phyloP scores from a whole-genome alignment of 2,113 vertebrate genomes.

The Onychorhynchus coronatus region DNA sequence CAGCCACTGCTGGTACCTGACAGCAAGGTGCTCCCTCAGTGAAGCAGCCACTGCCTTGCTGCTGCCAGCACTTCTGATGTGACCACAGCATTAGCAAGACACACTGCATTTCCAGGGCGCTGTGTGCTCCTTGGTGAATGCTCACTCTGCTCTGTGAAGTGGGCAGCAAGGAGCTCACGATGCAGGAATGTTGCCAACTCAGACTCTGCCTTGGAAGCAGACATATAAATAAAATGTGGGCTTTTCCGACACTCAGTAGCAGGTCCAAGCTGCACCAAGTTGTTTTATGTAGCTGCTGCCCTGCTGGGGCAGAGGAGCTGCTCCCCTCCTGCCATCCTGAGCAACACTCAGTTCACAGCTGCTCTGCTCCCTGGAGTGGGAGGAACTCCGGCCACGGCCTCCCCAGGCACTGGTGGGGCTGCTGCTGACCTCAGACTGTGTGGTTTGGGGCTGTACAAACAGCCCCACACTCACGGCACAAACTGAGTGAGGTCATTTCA shows the following conservation, averaged over 20 bases:
- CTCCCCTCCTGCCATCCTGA: background rate
- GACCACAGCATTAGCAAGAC: background rate
- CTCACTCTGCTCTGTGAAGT: fast-evolving
- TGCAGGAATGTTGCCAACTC: background rate
- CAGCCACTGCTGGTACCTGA: fast-evolving
- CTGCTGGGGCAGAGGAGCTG: background rate
- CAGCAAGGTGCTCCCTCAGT: fast-evolving
- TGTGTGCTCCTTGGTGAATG: fast-evolving
- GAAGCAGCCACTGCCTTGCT: fast-evolving
- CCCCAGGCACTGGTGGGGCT: background rate
- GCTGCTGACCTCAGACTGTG: background rate
- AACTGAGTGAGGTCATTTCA: background rate
- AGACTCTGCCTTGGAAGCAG: background rate
- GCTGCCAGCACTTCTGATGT: background rate
- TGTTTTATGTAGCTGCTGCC: background rate
- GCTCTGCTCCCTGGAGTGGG: background rate
- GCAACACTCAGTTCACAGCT: background rate
- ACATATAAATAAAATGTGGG: background rate
- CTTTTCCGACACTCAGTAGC: background rate
- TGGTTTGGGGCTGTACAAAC: background rate
- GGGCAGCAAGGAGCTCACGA: background rate
- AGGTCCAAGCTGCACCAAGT: background rate
- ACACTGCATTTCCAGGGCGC: background rate
- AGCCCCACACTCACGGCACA: background rate
- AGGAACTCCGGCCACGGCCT: fast-evolving